Base-by-base conservation (phyloP, 2,888 invertebrate genomes). In the Geotrupes spiniger region DNA sequence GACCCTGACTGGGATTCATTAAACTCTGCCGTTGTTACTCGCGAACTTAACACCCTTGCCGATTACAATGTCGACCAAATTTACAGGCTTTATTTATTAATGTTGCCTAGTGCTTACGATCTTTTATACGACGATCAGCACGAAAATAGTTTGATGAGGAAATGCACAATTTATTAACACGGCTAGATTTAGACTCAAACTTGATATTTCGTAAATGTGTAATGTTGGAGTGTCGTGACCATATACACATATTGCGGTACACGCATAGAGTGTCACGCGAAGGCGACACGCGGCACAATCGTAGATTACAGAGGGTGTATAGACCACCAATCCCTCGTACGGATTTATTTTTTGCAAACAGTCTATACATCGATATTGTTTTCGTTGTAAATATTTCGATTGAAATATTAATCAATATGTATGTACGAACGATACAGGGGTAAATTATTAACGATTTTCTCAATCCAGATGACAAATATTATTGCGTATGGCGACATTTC, bases 151-250 rank as follows among this genome's bases (percentile, higher is more conserved):
- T 33, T 33, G 33, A 33, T 33, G 15, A 33, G 57, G 56, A 57
- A 56, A 49, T 54, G 54, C 57, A 57, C 58, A 58, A 61, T 58
- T 57, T 56, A 58, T 56, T 56, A 47, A 52, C 39, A 26, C 38
- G 12, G 16, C 49, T 57, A 46, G 51, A 48, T 57, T 58, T 47
- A 47, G 54, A 41, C 29, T 37, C 28, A 50, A 54, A 48, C 48
- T 54, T 56, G 58, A 62, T 63, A 63, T 63, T 62, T 62, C 56
- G 61, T 62, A 61, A 61, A 58, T 60, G 57, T 63, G 62, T 63
- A 63, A 63, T 63, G 60, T 60, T 57, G 56, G 61, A 61, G 58
- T 65, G 63, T 65, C 64, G 66, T 64, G 64, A 63, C 63, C 57
- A 56, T 57, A 57, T 60, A 58, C 59, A 61, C 59, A 59, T 57